A percentile compares a stretch with the other conserved stretches of the same genome.
These are phyloP conservation scores for Micoletzkya japonica DNA, from an alignment of 2,888 invertebrate species.

Conservation along the genomic window DNA sequence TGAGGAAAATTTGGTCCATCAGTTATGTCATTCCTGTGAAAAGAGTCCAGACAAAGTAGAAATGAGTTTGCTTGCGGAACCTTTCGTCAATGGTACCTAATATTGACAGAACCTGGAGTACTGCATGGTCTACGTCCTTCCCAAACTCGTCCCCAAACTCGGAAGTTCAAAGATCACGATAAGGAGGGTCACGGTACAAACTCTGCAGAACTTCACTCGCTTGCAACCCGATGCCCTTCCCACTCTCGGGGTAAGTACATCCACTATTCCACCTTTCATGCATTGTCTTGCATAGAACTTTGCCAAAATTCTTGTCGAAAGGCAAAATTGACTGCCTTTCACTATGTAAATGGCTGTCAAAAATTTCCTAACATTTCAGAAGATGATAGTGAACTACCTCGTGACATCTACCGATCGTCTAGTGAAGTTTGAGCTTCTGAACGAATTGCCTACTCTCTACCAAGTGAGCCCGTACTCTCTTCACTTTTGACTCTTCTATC, in stretches of 20 bases:
- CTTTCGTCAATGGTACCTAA: neutral
- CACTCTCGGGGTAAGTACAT: conserved; percentile 64
- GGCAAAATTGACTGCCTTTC: too few relatives aligned
- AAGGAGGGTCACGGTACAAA: conserved; percentile 64
- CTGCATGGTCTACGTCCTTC: conserved; percentile 63
- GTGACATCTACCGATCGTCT: conserved; percentile 12
- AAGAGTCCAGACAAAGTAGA: neutral
- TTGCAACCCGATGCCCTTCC: conserved; percentile 65
- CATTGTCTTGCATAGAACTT: too few relatives aligned
- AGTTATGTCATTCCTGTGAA: neutral
- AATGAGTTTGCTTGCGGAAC: neutral
- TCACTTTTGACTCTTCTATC: neutral
- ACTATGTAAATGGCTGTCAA: too few relatives aligned
- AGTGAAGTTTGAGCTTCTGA: conserved; percentile 11
- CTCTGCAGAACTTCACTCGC: conserved; percentile 64
- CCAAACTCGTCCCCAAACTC: conserved; percentile 64
- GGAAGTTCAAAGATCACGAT: conserved; percentile 53
- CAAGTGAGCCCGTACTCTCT: conserved; percentile 9
- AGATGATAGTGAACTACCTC: conserved; percentile 47
- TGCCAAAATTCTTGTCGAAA: too few relatives aligned
- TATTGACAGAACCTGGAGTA: conserved; percentile 63
- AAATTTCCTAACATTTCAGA: conserved; percentile 59
- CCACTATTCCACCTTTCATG: too few relatives aligned
- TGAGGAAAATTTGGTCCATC: neutral
- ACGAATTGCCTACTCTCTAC: conserved; percentile 15